phyloP scores from a whole-genome alignment of 2,888 invertebrate genomes.

The Ectemnius continuus region DNA sequence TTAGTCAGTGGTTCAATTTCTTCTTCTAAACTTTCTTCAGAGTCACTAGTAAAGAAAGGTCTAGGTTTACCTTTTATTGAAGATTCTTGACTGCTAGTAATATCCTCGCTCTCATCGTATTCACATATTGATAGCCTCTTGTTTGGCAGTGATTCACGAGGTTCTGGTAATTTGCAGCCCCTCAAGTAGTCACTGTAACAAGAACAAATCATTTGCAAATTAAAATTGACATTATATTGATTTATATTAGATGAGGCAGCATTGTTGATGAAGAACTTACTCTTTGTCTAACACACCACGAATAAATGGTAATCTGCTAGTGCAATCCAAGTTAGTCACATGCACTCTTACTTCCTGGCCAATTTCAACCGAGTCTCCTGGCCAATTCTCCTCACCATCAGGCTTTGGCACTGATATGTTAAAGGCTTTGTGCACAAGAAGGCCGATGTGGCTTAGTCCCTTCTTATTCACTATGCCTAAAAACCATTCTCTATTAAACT shows the following conservation, averaged over 20 bases:
- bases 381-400: conserved; percentile 79
- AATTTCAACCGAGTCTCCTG: conserved; percentile 80
- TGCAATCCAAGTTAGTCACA: conserved; percentile 81
- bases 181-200: conserved; percentile 61
- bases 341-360: conserved; percentile 83
- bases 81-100: neutral
- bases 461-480: conserved; percentile 84
- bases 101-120: neutral
- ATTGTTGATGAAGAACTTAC: conserved; percentile 63
- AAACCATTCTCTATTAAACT: conserved; percentile 32
- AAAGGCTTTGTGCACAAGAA: conserved; percentile 85
- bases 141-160: neutral
- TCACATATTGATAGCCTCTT: neutral
- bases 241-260: neutral
- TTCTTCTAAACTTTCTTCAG: conserved; percentile 31
- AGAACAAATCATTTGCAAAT: neutral
- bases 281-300: conserved; percentile 81
- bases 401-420: conserved; percentile 85
- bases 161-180: conserved; percentile 54
- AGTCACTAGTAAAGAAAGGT: conserved; percentile 31
- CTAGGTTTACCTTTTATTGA: neutral
- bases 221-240: neutral
- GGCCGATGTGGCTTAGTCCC: conserved; percentile 83
- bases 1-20: neutral
- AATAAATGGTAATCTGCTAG: conserved; percentile 83